Percentiles rank a stretch among this genome's conserved stretches.
These are phyloP conservation scores for Fabriciana adippe DNA, from an alignment of 2,888 invertebrate species.

Conservation along the genomic window DNA sequence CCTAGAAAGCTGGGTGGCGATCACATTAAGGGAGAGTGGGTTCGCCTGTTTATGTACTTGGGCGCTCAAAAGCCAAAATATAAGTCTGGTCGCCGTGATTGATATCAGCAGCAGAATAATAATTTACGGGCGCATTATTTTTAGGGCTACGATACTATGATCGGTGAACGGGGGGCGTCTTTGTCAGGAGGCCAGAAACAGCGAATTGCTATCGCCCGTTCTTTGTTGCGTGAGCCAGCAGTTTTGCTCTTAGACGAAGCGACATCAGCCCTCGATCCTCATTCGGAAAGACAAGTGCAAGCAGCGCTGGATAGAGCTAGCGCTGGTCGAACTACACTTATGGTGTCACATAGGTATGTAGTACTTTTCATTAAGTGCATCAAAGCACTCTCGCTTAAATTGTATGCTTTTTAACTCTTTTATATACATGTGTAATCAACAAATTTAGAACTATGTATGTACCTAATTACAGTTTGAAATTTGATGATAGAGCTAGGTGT, in stretches of 20 bases:
- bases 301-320: constrained; percentile 88
- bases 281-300: constrained; percentile 91
- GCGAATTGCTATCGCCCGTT: constrained; percentile 91
- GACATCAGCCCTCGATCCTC: constrained; percentile 91
- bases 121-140: constrained; percentile 22
- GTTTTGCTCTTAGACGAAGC: constrained; percentile 91
- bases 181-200: constrained; percentile 93
- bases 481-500: too few species aligned
- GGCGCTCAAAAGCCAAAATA: too few species aligned
- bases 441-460: too few species aligned
- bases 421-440: background rate
- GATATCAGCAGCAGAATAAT: too few species aligned
- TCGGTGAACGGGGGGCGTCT: constrained; percentile 91
- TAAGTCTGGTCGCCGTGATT: too few species aligned
- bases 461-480: too few species aligned
- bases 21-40: too few species aligned
- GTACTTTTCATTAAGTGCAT: background rate
- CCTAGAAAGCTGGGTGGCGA: too few species aligned
- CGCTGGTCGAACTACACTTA: constrained; percentile 87
- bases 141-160: constrained; percentile 88
- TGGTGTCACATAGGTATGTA: constrained; percentile 85
- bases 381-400: too few species aligned
- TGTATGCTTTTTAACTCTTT: background rate
- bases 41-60: too few species aligned
- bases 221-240: constrained; percentile 88